Evolutionary conservation across 2,113 vertebrate genomes (phyloP), one percentile per base, ranked within the genome.

Genomic region (Crotophaga sulcirostris): DNA sequence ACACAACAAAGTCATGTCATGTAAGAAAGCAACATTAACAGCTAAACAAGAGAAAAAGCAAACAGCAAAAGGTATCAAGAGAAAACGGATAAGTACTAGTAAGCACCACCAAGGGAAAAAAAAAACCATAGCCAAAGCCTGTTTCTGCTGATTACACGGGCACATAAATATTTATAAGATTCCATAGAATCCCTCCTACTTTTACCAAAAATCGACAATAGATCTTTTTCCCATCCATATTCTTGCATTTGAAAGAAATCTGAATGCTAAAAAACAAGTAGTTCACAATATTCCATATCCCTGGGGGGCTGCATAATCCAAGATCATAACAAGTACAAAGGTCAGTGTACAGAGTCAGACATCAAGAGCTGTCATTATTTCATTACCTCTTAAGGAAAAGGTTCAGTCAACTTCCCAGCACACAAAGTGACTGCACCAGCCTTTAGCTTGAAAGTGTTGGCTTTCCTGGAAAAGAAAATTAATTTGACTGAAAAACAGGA

Each of bases 51-150:
- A 69, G 44, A 55, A 87, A 75, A 87, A 81, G 5, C 16, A 83
- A 78, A 66, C 2, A 82, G 33, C 11, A 67, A 89, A 77, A 73
- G 29, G 5, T 26, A 75, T 29, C 25, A 63, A 84, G 11, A 66
- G 29, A 59, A 69, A 49, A 49, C 40, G 16, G 66, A 60, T 21
- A 89, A 70, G 6, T 13, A 87, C 16, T 3, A 52, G 5, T 31
- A 68, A 80, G 24, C 70, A 78, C 4, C 52, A 67, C 3, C 2
- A 10, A 79, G 18, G 20, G 72, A 68, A 87, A 64, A 75, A 7
- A 49, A 49, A 45, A 45, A 47, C 10, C 52, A 82, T 0, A 0
- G 26, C 47, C 47, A 78, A 29, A 78, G 51, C 0, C 31, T 29
- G 0, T 67, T 89, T 67, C 47, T 75, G 51, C 17, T 70, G 40